Evolutionary conservation across 2,797 vertebrate genomes (phyloP), one percentile per base, ranked within the genome.

Genomic region (Syngnathus rostellatus): DNA sequence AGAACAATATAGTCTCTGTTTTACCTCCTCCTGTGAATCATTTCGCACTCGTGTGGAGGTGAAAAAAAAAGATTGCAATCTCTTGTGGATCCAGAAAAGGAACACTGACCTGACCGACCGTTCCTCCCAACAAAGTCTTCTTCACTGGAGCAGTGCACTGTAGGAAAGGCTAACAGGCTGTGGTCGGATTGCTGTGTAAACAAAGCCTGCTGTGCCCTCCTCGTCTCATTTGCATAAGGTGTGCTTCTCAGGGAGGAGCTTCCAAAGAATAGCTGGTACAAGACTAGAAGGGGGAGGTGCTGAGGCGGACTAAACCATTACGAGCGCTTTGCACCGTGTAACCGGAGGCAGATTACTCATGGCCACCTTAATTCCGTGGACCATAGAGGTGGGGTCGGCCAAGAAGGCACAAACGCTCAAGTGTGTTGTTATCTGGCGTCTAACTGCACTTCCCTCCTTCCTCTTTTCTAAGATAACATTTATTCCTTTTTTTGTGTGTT

Each of bases 181-280:
- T 45, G 55, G 79, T 85, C 69, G 66, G 83, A 85, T 86, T 78
- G 84, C 84, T 90, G 86, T 84, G 90, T 90, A 90, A 91, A 92
- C 88, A 91, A 85, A 89, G 85, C 88, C 85, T 88, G 84, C 89
- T 89, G 86, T 79, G 79, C 80, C 21, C 73, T 81, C 85, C 82
- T 81, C 78, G 82, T 86, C 82, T 82, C 78, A 91, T 92, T 92
- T 91, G 87, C 90, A 92, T 90, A 92, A 92, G 91, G 91, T 93
- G 91, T 89, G 89, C 88, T 78, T 61, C n/a, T 23, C 76, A 80
- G 83, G 87, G 89, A 88, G 88, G 88, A 84, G 88, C 82, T 72
- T 64, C 75, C 62, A 72, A 75, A 66, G 70, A 73, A 77, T 60
- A 64, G 79, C 75, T 71, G 76, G 71, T 63, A 74, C 79, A 72